Conservation (phyloP, 2,888 invertebrate species). For the Tanytarsus gracilentus region DNA sequence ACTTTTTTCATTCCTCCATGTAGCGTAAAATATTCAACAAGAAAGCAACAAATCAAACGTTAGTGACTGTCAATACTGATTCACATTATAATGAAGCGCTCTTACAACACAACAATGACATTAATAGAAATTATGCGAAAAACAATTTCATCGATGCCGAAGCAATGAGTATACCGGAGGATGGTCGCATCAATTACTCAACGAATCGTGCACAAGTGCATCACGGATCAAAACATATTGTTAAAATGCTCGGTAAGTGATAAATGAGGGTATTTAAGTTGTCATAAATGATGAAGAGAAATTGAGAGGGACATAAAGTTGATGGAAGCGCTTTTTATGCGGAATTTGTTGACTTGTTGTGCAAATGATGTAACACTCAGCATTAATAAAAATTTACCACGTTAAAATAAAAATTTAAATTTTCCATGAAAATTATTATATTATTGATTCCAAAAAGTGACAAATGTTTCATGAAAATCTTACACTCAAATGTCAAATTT, state of each 20-base stretch:
- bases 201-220: slow-evolving; percentile 37
- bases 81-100: slow-evolving; percentile 24
- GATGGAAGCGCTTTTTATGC: too few relatives aligned
- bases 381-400: too few relatives aligned
- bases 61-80: slow-evolving; percentile 24
- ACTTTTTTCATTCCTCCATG: neutral
- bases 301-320: too few relatives aligned
- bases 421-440: too few relatives aligned
- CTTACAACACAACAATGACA: slow-evolving; percentile 30
- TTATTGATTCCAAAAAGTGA: too few relatives aligned
- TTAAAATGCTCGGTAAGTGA: slow-evolving; percentile 54
- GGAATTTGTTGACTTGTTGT: too few relatives aligned
- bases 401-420: too few relatives aligned
- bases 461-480: too few relatives aligned
- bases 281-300: too few relatives aligned
- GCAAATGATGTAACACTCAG: too few relatives aligned
- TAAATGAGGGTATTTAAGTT: neutral
- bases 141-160: too few relatives aligned
- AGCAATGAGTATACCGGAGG: slow-evolving; percentile 32
- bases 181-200: slow-evolving; percentile 42
- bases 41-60: slow-evolving; percentile 10
- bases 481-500: too few relatives aligned
- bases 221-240: slow-evolving; percentile 42
- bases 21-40: slow-evolving; percentile 33
- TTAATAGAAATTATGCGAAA: slow-evolving; percentile 32